Base-by-base conservation (phyloP, 2,888 invertebrate genomes). In the Agrotis exclamationis region DNA sequence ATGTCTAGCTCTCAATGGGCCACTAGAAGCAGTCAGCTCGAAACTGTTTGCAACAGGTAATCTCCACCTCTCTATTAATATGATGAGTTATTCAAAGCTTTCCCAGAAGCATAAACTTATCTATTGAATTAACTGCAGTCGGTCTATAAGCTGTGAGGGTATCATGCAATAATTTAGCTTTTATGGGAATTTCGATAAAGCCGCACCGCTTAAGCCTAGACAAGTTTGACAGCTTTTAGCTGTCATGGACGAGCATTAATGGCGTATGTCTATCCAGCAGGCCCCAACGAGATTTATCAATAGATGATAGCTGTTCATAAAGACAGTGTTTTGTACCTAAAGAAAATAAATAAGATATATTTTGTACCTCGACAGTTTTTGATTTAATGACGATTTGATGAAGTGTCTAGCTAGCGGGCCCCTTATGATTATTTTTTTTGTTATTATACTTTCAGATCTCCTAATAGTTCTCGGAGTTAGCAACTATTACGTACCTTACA, bases 31-130 rank as follows among this genome's bases (percentile, higher is more conserved):
- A 24, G 20, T 57, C 24, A 7, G 20, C 39, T 69, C 9, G 9
- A 58, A 47, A 47, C 51, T 18, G n/a, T 48, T 69, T 39, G 69
- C 51, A 58, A 76, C 51, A 76, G n/a, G 51, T 76, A n/a, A 28
- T 44, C 20, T 33, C 9, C 9, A 20, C 3, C 18, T 20, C 50
- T 57, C 6, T 18, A 47, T 51, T 56, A 16, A 56, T 56, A 22
- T 68, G 47, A 47, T 50, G 20, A 75, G 56, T 6, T 48, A 18
- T 67, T 24, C 28, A 18, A 24, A 51, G 18, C 16, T 20, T 20
- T 20, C 45, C 47, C 18, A 24, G 51, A 24, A 6, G 20, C n/a
- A 39, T 74, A 39, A 51, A 50, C 22, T 48, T 72, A 51, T 47
- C 33, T 14, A 58, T 48, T n/a, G n/a, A 48, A 64, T 56, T 56